Evolutionary conservation across 2,113 vertebrate genomes (phyloP).

Genomic region (Alosa alosa): DNA sequence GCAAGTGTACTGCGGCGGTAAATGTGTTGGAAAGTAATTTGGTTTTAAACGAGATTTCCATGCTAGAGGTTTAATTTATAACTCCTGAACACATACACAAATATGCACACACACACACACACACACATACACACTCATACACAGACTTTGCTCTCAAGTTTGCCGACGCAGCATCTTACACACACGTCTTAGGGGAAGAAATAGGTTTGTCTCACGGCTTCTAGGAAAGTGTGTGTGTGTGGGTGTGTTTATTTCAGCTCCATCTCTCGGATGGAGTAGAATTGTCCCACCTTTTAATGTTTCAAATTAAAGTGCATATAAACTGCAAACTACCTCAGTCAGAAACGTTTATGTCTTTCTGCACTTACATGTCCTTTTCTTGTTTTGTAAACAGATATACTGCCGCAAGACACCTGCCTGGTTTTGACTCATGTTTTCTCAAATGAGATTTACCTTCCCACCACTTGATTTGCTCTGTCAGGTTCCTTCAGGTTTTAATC

Average conservation of each 20-base stretch:
- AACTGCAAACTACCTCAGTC: neutral
- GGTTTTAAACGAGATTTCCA: conserved; percentile 52
- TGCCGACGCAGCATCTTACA: conserved; percentile 42
- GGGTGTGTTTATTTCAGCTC: conserved; percentile 16
- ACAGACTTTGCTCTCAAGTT: conserved; percentile 33
- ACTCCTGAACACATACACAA: conserved; percentile 23
- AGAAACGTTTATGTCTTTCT: neutral
- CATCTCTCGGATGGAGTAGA: neutral
- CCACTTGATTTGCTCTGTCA: neutral
- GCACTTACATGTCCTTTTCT: neutral
- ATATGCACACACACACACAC: neutral
- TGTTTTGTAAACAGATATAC: conserved; percentile 19
- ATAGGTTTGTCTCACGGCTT: conserved; percentile 43
- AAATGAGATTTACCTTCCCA: neutral
- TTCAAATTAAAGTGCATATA: neutral
- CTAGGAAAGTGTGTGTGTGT: conserved; percentile 10
- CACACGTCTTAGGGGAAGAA: conserved; percentile 34
- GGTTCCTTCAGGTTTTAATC: neutral
- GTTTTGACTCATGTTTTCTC: conserved; percentile 30
- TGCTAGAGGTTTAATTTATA: conserved; percentile 53
- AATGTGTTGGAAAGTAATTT: conserved; percentile 45
- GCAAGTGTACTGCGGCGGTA: conserved; percentile 22
- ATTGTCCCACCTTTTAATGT: neutral
- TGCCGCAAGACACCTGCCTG: conserved; percentile 38
- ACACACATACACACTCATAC: neutral